Base-by-base conservation (phyloP, 1,140 invertebrate species). In the Mizuhopecten yessoensis region DNA sequence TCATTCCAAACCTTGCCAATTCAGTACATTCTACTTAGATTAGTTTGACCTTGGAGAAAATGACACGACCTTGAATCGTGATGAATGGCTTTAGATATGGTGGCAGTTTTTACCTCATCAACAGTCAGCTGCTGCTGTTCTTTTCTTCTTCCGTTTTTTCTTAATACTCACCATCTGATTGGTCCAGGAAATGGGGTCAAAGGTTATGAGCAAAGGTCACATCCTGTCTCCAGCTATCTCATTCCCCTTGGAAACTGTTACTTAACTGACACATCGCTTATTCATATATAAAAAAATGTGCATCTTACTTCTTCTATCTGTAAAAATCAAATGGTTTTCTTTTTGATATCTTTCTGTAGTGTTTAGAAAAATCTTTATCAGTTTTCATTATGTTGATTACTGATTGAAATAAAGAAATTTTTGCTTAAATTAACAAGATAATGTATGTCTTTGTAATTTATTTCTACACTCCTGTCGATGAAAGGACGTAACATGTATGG, bases 171-270 rank as follows among this genome's bases (percentile, higher is more conserved):
- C 29, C n/a, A 75, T 75, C 57, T 17, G 9, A 75, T 75, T 75
- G 57, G 57, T 75, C n/a, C n/a, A 75, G 57, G 57, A 75, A 75
- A 75, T 75, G 57, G n/a, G 57, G 57, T 75, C 57, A 75, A 75
- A 75, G 57, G 57, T 75, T 29, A 75, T 13, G 29, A 29, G 57
- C 17, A 17, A 75, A 75, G 57, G 57, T 75, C 23, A 75, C 57
- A 75, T 75, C 57, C 57, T 75, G 57, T 75, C 57, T 75, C 57
- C 57, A 75, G n/a, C 57, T 29, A 75, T 75, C 57, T 75, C 57
- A 7, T 75, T 75, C 23, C n/a, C 45, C 57, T 75, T 75, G n/a
- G 57, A 29, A 75, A 29, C 45, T 49, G 20, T 49, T 49, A 29
- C n/a, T 13, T 75, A 75, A 75, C 57, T 75, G 45, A 49, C 45